phyloP scores from a whole-genome alignment of 2,888 invertebrate species.

The Antheraea assamensis region DNA sequence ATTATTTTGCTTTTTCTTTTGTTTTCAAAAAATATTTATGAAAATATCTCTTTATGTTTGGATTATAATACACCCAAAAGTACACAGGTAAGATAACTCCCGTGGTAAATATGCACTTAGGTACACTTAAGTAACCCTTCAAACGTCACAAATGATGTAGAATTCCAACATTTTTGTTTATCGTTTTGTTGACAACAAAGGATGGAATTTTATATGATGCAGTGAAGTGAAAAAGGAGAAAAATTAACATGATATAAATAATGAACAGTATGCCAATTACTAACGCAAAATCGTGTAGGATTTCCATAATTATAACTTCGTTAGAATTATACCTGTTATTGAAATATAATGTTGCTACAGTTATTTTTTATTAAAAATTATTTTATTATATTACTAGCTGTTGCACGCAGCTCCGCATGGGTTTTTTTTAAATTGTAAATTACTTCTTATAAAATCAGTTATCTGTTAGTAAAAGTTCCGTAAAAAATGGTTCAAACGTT shows the following conservation, averaged over 20 bases:
- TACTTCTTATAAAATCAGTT: no score
- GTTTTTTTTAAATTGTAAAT: no score
- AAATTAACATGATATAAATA: background rate
- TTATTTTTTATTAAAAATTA: no score
- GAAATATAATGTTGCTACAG: no score
- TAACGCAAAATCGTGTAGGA: background rate
- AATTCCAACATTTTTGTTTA: background rate
- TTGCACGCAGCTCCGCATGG: no score
- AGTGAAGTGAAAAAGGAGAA: slow-evolving; percentile 6
- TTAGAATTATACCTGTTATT: background rate
- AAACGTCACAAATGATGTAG: background rate
- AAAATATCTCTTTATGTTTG: no score
- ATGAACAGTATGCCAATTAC: background rate
- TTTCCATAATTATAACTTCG: background rate
- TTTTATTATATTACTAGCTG: no score
- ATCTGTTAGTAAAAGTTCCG: no score
- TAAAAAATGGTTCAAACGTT: no score
- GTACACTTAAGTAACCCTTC: background rate
- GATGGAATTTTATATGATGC: slow-evolving; percentile 15
- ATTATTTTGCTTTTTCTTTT: no score
- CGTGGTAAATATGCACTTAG: background rate
- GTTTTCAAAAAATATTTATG: no score
- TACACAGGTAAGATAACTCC: background rate
- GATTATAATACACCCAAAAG: background rate
- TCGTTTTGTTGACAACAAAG: slow-evolving; percentile 11